phyloP scores from a whole-genome alignment of 2,888 invertebrate species.

The Diarsia dahlii region DNA sequence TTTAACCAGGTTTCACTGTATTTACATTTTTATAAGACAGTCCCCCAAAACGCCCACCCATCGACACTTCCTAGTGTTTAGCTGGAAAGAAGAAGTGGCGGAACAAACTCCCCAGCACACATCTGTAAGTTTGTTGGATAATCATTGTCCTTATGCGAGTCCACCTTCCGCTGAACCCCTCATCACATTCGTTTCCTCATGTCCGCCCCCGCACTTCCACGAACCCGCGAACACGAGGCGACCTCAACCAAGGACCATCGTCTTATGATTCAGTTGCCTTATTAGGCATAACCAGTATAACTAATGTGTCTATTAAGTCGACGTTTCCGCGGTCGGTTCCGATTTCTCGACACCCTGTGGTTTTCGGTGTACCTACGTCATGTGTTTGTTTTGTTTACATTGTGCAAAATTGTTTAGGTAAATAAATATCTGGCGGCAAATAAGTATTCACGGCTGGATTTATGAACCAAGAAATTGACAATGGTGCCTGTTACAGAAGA shows the following conservation, averaged over 20 bases:
- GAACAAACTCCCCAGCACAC: too few species aligned
- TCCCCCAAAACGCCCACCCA: too few species aligned
- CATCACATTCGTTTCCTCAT: constrained; percentile 41
- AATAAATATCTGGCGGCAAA: neutral
- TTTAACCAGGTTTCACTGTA: too few species aligned
- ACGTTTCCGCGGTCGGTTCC: constrained; percentile 52
- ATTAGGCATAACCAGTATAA: constrained; percentile 43
- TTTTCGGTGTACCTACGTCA: constrained; percentile 35
- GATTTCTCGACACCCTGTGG: constrained; percentile 45
- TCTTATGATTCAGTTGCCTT: constrained; percentile 56
- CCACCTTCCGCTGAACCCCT: constrained; percentile 42
- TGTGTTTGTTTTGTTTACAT: constrained; percentile 32
- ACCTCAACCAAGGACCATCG: constrained; percentile 34
- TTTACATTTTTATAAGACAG: too few species aligned
- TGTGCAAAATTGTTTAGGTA: constrained; percentile 8
- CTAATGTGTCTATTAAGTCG: constrained; percentile 52
- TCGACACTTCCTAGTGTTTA: too few species aligned
- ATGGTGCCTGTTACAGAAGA: too few species aligned
- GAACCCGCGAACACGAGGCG: constrained; percentile 31
- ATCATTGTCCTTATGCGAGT: neutral
- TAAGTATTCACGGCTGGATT: neutral
- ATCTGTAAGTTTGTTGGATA: neutral
- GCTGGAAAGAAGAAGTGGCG: too few species aligned
- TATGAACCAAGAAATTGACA: too few species aligned
- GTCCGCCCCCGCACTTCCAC: constrained; percentile 53